These are phyloP conservation scores for Nasua narica DNA, from an alignment of 2,797 vertebrate genomes.

Conservation along the genomic window DNA sequence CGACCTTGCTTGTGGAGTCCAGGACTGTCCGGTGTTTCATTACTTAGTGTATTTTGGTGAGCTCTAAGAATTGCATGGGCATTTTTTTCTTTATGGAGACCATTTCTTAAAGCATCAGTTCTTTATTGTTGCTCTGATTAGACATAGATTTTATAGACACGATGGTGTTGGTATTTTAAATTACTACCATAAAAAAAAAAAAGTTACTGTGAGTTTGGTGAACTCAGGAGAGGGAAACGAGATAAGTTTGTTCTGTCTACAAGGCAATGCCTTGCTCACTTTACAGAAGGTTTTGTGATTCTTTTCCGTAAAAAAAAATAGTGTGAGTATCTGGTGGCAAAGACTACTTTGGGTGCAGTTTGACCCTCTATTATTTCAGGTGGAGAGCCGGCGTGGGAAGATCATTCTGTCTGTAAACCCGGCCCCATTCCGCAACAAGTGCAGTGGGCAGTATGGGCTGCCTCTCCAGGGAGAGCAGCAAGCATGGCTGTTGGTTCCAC, in stretches of 20 bases:
- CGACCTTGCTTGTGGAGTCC: neutral
- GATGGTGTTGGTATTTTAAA: neutral
- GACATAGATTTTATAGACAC: neutral
- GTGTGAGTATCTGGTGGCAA: neutral
- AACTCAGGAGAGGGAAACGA: neutral
- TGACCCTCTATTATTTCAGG: neutral
- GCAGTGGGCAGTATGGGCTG: neutral
- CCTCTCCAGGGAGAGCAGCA: neutral
- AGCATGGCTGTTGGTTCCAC: neutral
- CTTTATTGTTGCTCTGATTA: constrained; percentile 4
- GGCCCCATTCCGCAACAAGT: neutral
- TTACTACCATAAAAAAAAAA: neutral
- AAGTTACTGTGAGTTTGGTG: neutral
- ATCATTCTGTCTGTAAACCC: neutral
- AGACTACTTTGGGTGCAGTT: neutral
- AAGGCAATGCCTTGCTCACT: neutral
- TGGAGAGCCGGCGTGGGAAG: neutral
- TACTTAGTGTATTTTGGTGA: neutral
- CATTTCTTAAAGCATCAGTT: neutral
- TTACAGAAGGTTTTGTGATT: neutral
- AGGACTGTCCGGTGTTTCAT: neutral
- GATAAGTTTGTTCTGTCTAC: neutral
- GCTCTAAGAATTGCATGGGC: neutral
- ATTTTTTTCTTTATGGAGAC: neutral
- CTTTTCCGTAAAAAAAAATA: neutral